Evolutionary conservation across 2,888 invertebrate species (phyloP), one percentile per base, ranked within the genome.

Genomic region (Patella caerulea): DNA sequence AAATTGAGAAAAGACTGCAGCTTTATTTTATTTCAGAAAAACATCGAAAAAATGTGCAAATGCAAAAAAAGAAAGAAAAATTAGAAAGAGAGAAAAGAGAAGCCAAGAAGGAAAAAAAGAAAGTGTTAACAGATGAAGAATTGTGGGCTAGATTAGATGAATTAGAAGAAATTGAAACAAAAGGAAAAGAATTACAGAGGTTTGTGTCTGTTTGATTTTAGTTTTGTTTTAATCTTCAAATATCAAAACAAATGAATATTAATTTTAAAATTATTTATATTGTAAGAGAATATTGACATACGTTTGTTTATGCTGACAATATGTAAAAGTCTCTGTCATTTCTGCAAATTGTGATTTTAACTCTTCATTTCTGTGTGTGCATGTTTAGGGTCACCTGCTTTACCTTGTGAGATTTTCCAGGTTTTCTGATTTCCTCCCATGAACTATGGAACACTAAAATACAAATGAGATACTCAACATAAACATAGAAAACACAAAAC

Each of bases 161-260:
- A 86, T 90, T 94, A 79, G 94, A 94, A 85, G 88, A 93, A 75
- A 93, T 94, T 90, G 94, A 94, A 92, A 93, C 94, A 89, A 92
- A 94, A 85, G 92, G 93, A 80, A 93, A 93, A 92, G 93, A 92
- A 84, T 76, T 91, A 76, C 84, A 87, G 59, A 87, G 86, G 86
- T 86, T 76, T 15, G 24, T 12, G n/a, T 65, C n/a, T 12, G 65
- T 65, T n/a, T 65, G 14, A 19, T n/a, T 65, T n/a, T 65, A 1
- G 5, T n/a, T 65, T n/a, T 65, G 14, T 65, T n/a, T 65, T n/a
- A 9, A 19, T 65, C n/a, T 65, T n/a, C 65, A 34, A 29, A 34
- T 71, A 34, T 14, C 17, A 34, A 53, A 11, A 15, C 34, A 34
- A 19, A 34, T 19, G 29, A 19, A 19, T 24, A 19, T n/a, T 12